A percentile compares a stretch with the other conserved stretches of the same genome.
Conservation (phyloP, 2,888 invertebrate species). For the Neoscelio sp. region DNA sequence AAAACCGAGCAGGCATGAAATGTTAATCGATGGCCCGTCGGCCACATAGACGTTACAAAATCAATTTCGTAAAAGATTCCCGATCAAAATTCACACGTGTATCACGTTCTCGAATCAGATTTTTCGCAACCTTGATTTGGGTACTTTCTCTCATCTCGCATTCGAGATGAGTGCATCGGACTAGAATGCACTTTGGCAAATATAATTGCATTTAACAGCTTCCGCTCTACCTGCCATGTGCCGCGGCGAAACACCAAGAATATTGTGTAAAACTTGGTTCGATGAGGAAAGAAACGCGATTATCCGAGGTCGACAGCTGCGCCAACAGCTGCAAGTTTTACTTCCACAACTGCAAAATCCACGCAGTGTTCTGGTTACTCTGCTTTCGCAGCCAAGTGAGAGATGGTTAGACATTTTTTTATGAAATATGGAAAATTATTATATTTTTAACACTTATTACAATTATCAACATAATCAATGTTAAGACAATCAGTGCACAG, state of each 20-base stretch:
- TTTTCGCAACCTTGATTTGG: slow-evolving; percentile 30
- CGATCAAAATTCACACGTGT: slow-evolving; percentile 39
- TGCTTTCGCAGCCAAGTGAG: slow-evolving; percentile 18
- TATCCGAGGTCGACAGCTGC: slow-evolving; percentile 46
- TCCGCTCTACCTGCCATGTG: slow-evolving; percentile 33
- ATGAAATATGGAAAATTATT: too few species aligned
- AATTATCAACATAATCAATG: too few species aligned
- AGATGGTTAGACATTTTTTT: slow-evolving; percentile 20
- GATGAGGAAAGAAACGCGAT: slow-evolving; percentile 50
- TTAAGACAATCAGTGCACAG: too few species aligned
- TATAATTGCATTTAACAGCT: slow-evolving; percentile 20
- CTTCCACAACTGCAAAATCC: slow-evolving; percentile 49
- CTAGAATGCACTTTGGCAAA: slow-evolving; percentile 32
- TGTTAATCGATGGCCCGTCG: too few species aligned
- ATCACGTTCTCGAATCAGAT: slow-evolving; percentile 40
- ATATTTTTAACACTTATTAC: too few species aligned
- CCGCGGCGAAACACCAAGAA: slow-evolving; percentile 22
- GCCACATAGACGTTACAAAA: not conserved
- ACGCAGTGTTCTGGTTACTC: slow-evolving; percentile 26
- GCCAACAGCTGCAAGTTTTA: slow-evolving; percentile 48
- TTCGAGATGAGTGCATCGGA: slow-evolving; percentile 13
- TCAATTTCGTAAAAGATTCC: not conserved
- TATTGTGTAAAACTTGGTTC: slow-evolving; percentile 45
- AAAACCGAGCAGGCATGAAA: too few species aligned
- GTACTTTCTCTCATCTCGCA: slow-evolving; percentile 24